phyloP scores from a whole-genome alignment of 2,797 vertebrate species.

The Notolabrus celidotus region DNA sequence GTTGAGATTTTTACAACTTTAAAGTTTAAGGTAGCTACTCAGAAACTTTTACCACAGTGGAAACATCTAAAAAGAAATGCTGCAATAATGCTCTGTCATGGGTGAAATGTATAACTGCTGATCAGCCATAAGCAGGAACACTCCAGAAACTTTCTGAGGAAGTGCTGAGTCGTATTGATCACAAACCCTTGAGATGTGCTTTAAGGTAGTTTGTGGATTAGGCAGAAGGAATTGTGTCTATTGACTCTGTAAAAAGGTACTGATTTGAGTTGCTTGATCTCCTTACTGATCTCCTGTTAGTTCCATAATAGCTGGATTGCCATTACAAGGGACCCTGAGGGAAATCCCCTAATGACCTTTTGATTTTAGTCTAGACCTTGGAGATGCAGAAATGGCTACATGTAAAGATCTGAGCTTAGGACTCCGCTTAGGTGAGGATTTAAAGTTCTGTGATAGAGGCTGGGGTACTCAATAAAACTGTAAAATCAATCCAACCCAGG shows the following conservation, averaged over 20 bases:
- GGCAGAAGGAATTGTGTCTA: conserved; percentile 23
- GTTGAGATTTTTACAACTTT: background rate
- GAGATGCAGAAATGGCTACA: conserved; percentile 32
- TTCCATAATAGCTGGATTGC: conserved; percentile 36
- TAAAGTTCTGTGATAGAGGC: conserved; percentile 34
- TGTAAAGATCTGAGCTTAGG: conserved; percentile 27
- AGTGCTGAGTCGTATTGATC: conserved; percentile 28
- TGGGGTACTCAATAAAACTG: conserved; percentile 7
- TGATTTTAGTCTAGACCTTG: conserved; percentile 47
- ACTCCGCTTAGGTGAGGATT: conserved; percentile 32
- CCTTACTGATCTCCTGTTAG: conserved; percentile 41
- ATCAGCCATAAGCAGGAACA: conserved; percentile 13
- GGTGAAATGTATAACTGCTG: conserved; percentile 9
- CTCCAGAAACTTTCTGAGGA: conserved; percentile 14
- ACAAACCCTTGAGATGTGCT: conserved; percentile 10
- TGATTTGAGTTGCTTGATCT: conserved; percentile 49
- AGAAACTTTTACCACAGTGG: conserved; percentile 6
- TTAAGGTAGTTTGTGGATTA: background rate
- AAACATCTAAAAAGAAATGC: conserved; percentile 13
- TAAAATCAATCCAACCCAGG: conserved; percentile 28
- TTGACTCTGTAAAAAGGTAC: conserved; percentile 30
- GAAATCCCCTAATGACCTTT: conserved; percentile 48
- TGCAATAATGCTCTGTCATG: conserved; percentile 3
- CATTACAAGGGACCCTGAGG: conserved; percentile 39
- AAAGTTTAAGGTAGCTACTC: conserved; percentile 3